Conservation (phyloP, 2,888 invertebrate species). For the Cryptophagus acutangulus region DNA sequence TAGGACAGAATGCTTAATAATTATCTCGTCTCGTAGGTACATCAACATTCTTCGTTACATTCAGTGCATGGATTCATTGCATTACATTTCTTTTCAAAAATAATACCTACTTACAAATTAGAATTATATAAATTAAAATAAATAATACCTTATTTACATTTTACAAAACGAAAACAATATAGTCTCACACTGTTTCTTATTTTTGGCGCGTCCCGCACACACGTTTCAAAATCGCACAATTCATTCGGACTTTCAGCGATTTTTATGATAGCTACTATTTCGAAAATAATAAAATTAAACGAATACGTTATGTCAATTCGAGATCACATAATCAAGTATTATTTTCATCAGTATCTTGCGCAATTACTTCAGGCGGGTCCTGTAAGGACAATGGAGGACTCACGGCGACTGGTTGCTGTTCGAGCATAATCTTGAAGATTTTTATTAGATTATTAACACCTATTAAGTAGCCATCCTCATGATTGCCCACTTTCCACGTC, state of each 20-base stretch:
- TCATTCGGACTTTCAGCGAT: too few species aligned
- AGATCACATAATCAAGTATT: slow-evolving; percentile 19
- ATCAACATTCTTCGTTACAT: too few species aligned
- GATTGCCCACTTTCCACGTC: slow-evolving; percentile 91
- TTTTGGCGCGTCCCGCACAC: too few species aligned
- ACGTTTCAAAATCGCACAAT: too few species aligned
- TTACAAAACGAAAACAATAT: too few species aligned
- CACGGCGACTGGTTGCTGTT: slow-evolving; percentile 43
- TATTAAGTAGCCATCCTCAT: slow-evolving; percentile 92
- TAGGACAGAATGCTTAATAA: neutral
- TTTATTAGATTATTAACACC: slow-evolving; percentile 87
- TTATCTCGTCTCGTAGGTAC: slow-evolving; percentile 2
- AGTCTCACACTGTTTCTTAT: too few species aligned
- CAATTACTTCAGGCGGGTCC: slow-evolving; percentile 33
- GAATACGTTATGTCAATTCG: neutral
- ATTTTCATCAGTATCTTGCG: slow-evolving; percentile 15
- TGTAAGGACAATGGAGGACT: slow-evolving; percentile 40
- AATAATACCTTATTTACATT: slow-evolving; percentile 16
- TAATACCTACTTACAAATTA: slow-evolving; percentile 3
- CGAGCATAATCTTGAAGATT: slow-evolving; percentile 66
- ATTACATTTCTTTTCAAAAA: neutral
- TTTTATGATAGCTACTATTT: too few species aligned
- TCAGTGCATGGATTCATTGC: slow-evolving; percentile 15
- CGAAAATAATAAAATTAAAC: slow-evolving; percentile 2
- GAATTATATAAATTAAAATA: slow-evolving; percentile 16